phyloP scores from a whole-genome alignment of 2,797 vertebrate species.

The Lacerta bilineata region DNA sequence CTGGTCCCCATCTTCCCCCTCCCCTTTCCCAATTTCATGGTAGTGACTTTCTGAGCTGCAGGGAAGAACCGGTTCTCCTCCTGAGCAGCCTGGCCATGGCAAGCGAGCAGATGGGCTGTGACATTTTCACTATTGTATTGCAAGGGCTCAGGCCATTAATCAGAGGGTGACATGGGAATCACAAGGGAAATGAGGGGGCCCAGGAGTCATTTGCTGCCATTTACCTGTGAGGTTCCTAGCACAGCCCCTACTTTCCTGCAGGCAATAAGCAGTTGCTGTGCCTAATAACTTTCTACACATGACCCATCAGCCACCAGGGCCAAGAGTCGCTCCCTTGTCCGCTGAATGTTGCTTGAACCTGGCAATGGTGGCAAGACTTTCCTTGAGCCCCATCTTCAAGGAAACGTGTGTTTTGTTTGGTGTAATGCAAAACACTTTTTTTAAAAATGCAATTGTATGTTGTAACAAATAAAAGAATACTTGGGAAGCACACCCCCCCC shows the following conservation, averaged over 20 bases:
- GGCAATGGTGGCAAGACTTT: not conserved
- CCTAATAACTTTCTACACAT: not conserved
- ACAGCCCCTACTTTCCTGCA: not conserved
- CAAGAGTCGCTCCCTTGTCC: not conserved
- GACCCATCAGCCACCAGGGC: not conserved
- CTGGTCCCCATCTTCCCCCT: not conserved
- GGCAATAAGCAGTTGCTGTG: not conserved
- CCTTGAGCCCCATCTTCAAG: not conserved
- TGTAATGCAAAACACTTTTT: not conserved
- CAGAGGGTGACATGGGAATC: not conserved
- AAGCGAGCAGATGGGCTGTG: constrained; percentile 1
- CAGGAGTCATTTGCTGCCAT: not conserved
- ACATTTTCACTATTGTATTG: not conserved
- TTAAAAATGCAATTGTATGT: too few relatives aligned
- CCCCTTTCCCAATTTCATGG: not conserved
- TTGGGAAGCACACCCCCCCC: not conserved
- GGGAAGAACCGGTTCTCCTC: not conserved
- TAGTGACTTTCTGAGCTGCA: not conserved
- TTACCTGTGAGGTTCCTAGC: not conserved
- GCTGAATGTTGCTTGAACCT: too few relatives aligned
- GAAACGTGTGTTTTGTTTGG: not conserved
- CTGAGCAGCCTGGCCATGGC: not conserved
- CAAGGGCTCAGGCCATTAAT: constrained; percentile 25
- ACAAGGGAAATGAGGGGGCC: not conserved
- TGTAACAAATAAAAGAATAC: not conserved